Conservation (phyloP, 2,888 invertebrate species). For the Eucriotettix oculatus region DNA sequence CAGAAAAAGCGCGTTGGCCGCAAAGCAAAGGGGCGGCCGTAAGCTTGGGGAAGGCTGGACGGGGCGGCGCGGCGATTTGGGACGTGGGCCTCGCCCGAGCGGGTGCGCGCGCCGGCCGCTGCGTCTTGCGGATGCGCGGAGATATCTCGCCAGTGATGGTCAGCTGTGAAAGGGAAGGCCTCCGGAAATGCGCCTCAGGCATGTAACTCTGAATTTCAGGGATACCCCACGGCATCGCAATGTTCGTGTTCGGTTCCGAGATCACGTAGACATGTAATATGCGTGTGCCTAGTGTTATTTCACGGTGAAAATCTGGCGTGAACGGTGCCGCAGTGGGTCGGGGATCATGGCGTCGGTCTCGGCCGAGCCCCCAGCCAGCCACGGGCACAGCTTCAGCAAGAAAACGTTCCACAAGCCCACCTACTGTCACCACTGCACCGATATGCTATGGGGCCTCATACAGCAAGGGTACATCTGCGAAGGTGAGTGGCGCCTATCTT, state of each 20-base stretch:
- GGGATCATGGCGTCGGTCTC: constrained; percentile 40
- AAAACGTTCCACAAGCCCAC: constrained; percentile 99
- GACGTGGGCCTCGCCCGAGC: not conserved
- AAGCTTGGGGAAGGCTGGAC: no score
- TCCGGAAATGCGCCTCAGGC: constrained; percentile 25
- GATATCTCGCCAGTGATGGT: constrained; percentile 17
- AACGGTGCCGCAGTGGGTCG: constrained; percentile 38
- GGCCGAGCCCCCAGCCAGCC: constrained; percentile 38
- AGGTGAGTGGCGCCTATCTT: constrained; percentile 41
- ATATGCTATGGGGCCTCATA: constrained; percentile 99
- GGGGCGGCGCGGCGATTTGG: not conserved
- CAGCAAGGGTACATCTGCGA: constrained; percentile 99
- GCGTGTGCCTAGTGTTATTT: constrained; percentile 29
- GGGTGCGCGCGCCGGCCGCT: not conserved
- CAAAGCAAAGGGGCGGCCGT: no score
- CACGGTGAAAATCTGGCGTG: constrained; percentile 45
- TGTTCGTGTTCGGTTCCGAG: constrained; percentile 40
- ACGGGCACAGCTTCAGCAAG: constrained; percentile 98
- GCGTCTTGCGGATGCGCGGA: not conserved
- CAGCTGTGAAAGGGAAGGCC: constrained; percentile 19
- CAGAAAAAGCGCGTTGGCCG: no score
- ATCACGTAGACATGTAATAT: constrained; percentile 37
- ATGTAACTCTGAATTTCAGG: constrained; percentile 21
- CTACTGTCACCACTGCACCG: constrained; percentile 99
- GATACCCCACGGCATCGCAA: constrained; percentile 30